phyloP scores from a whole-genome alignment of 2,113 vertebrate genomes.

The Eretmochelys imbricata region DNA sequence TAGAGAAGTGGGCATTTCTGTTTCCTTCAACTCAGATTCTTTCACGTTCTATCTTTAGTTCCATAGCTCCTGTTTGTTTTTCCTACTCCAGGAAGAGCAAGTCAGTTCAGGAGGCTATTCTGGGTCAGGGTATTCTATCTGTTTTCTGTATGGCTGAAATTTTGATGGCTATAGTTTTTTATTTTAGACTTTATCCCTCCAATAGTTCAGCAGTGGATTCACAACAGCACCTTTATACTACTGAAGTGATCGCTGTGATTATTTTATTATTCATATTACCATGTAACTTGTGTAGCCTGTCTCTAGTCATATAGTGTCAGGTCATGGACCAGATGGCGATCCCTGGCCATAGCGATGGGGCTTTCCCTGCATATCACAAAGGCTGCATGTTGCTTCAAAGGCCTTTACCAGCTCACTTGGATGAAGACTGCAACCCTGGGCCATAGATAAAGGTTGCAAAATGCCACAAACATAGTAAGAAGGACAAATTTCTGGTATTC shows the following conservation, averaged over 20 bases:
- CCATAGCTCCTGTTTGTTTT: background rate
- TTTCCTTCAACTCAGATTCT: background rate
- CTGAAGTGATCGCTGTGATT: background rate
- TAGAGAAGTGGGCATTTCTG: background rate
- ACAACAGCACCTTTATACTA: background rate
- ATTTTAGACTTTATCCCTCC: background rate
- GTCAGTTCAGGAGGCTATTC: background rate
- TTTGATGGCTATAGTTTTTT: background rate
- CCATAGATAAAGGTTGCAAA: background rate
- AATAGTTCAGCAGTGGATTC: background rate
- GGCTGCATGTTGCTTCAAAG: background rate
- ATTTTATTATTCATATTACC: background rate
- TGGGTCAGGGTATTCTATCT: background rate
- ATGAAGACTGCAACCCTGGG: background rate
- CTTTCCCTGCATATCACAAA: background rate
- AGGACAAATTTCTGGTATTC: background rate
- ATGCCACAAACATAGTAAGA: background rate
- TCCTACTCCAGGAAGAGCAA: background rate
- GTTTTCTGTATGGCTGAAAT: background rate
- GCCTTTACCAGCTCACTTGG: background rate
- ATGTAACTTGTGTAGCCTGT: background rate
- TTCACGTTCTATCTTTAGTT: background rate
- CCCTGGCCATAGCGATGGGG: background rate
- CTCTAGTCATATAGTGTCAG: background rate
- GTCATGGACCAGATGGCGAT: background rate